Evolutionary conservation across 2,888 invertebrate genomes (phyloP).

Genomic region (Diplazon laetatorius): DNA sequence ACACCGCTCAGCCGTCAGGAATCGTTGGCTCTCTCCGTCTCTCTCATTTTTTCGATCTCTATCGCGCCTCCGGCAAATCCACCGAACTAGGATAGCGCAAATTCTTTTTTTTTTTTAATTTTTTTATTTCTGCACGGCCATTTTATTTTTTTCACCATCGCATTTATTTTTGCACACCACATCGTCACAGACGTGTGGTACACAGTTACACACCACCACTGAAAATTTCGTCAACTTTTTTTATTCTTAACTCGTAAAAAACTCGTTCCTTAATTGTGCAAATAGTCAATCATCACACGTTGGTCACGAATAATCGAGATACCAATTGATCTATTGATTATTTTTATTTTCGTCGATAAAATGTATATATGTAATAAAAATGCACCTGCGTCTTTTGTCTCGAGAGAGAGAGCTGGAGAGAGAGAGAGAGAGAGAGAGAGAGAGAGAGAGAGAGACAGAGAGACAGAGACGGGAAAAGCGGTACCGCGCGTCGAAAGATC

Average conservation of each 20-base stretch:
- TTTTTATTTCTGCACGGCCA: slow-evolving; percentile 11
- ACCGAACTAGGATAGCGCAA: slow-evolving; percentile 49
- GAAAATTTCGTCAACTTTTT: too few species aligned
- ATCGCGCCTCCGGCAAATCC: slow-evolving; percentile 51
- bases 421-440: too few species aligned
- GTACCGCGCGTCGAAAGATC: slow-evolving; percentile 22
- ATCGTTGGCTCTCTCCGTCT: slow-evolving; percentile 61
- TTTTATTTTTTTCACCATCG: neutral
- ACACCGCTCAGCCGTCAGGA: slow-evolving; percentile 58
- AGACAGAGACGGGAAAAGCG: slow-evolving; percentile 28
- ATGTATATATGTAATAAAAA: neutral
- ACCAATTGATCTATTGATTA: too few species aligned
- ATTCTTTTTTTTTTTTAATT: slow-evolving; percentile 54
- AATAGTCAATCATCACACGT: too few species aligned
- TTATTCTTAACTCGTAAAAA: too few species aligned
- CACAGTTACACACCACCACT: too few species aligned
- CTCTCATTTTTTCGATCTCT: slow-evolving; percentile 56
- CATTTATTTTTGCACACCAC: slow-evolving; percentile 5
- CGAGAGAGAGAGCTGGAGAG: too few species aligned
- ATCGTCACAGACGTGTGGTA: too few species aligned
- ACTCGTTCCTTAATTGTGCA: too few species aligned
- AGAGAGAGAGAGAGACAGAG: neutral
- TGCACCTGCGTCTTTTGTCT: neutral
- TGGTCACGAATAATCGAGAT: too few species aligned
- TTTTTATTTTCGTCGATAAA: too few species aligned